Evolutionary conservation across 2,888 invertebrate species (phyloP), one percentile per base, ranked within the genome.

Genomic region (Agonum fuliginosum): DNA sequence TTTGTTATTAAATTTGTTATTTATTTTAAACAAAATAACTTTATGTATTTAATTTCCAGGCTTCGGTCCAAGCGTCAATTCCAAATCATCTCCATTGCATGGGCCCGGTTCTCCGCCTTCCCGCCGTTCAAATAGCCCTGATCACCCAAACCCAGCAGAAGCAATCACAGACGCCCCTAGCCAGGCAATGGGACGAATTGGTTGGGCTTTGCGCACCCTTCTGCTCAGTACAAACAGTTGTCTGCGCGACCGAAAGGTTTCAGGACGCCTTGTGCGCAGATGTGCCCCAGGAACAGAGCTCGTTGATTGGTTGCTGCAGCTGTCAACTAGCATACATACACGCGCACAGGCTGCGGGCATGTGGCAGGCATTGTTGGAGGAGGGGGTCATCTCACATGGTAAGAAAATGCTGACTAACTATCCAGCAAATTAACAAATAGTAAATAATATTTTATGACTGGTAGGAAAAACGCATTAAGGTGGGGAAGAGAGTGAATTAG

Each of bases 301-400:
- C 86, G 93, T 94, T 54, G 94, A 95, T 85, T 95, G 95, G 95
- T 85, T 95, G 79, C 86, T 93, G 81, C 89, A 90, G 81, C 88
- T 93, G 81, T 90, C 91, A 69, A 87, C 90, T 74, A 88, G 89
- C 80, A 91, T 92, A 10, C 91, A 92, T 82, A 89, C 89, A 24
- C 88, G 94, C 79, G 89, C 90, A 80, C 93, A 93, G 84, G 93
- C 94, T 69, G 91, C 92, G 65, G 94, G 93, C 79, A 94, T 95
- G 93, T 95, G 94, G 94, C 95, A 95, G 85, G 93, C 93, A 0
- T 87, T 95, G 72, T 88, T 95, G 43, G 95, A 95, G 85, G 94
- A 95, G 86, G 93, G 94, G 58, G 91, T 94, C 79, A 89, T 95
- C 80, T 89, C 91, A 70, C 94, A 94, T 85, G 93, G 94, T 94